phyloP scores from a whole-genome alignment of 2,797 vertebrate genomes.

The Nannoperca australis region DNA sequence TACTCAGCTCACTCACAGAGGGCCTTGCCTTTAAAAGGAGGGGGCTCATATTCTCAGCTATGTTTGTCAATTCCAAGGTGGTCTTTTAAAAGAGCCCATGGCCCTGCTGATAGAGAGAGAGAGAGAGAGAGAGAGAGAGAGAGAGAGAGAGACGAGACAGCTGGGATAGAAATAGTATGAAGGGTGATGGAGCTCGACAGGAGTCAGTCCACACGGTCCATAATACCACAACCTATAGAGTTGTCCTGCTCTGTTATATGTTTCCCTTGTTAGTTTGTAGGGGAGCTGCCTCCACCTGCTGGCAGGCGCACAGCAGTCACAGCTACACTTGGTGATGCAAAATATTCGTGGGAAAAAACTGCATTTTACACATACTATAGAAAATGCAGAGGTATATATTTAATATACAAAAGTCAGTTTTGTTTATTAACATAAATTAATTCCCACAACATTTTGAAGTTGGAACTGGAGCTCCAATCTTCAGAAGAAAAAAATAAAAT shows the following conservation, averaged over 20 bases:
- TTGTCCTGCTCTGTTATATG: constrained; percentile 44
- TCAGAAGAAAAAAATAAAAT: no score
- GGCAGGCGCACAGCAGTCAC: constrained; percentile 9
- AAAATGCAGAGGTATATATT: background rate
- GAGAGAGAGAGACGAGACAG: constrained; percentile 66
- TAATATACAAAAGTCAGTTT: background rate
- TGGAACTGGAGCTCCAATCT: background rate
- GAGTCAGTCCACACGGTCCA: constrained; percentile 65
- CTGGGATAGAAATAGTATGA: constrained; percentile 78
- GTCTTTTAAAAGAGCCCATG: constrained; percentile 78
- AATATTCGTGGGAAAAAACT: background rate
- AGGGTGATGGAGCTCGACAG: constrained; percentile 62
- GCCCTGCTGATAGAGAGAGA: constrained; percentile 40
- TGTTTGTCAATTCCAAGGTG: constrained; percentile 85
- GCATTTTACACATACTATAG: background rate
- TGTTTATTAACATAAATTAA: background rate
- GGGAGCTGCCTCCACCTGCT: constrained; percentile 61
- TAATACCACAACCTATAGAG: constrained; percentile 61
- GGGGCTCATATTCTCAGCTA: constrained; percentile 86
- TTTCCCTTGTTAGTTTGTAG: constrained; percentile 29
- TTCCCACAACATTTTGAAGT: background rate
- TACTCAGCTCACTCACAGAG: constrained; percentile 62
- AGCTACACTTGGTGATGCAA: background rate
- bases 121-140: constrained; percentile 18
- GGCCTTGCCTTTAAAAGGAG: constrained; percentile 86